A percentile compares a stretch with the other conserved stretches of the same genome.
phyloP scores from a whole-genome alignment of 2,113 vertebrate species.

The Apteryx mantelli region DNA sequence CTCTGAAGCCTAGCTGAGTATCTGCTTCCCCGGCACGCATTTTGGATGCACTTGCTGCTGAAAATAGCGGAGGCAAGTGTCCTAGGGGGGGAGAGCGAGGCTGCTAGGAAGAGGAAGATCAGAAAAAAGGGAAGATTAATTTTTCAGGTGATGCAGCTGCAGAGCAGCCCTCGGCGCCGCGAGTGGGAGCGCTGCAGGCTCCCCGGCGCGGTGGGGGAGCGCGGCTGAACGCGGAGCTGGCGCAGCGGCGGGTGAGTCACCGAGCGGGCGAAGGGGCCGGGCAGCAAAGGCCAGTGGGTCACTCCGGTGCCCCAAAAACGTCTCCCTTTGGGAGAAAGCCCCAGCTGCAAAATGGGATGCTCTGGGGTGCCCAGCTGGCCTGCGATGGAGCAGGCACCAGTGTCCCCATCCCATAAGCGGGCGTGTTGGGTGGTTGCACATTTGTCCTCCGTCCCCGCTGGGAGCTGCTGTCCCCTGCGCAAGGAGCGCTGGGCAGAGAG shows the following conservation, averaged over 20 bases:
- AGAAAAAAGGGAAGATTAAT: slow-evolving; percentile 53
- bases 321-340: background rate
- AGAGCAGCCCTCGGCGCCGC: slow-evolving; percentile 4
- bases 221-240: background rate
- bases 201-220: background rate
- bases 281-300: background rate
- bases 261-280: background rate
- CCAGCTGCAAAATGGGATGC: background rate
- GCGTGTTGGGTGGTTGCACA: background rate
- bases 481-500: background rate
- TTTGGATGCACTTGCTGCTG: slow-evolving; percentile 57
- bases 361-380: background rate
- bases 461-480: background rate
- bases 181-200: background rate
- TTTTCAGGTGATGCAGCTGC: slow-evolving; percentile 29
- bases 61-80: slow-evolving; percentile 49
- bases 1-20: background rate
- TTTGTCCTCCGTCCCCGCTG: background rate
- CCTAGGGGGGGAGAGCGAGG: slow-evolving; percentile 39
- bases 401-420: accelerated
- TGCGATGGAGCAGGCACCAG: background rate
- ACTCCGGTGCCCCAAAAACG: background rate
- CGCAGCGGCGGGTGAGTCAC: no score
- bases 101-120: slow-evolving; percentile 43
- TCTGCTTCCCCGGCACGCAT: slow-evolving; percentile 21